Evolutionary conservation across 2,888 invertebrate genomes (phyloP).

Genomic region (Clunio marinus): DNA sequence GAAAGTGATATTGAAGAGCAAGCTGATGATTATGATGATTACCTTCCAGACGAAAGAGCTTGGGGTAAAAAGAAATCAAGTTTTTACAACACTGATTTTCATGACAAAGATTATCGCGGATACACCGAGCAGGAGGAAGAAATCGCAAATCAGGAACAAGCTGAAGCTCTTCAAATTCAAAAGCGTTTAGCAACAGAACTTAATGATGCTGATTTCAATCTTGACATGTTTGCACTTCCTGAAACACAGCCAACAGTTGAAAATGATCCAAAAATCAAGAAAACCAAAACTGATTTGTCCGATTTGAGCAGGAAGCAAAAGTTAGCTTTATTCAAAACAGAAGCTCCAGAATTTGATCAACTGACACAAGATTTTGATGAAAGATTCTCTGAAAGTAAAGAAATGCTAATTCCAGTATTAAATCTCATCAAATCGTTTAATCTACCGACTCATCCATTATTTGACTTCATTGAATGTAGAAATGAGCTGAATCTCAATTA

Average conservation of each 20-base stretch:
- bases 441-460: conserved; percentile 61
- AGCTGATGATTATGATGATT: conserved; percentile 60
- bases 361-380: conserved; percentile 75
- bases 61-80: conserved; percentile 80
- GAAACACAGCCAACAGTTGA: conserved; percentile 49
- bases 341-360: conserved; percentile 80
- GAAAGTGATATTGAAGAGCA: conserved; percentile 76
- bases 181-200: conserved; percentile 70
- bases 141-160: conserved; percentile 73
- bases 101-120: conserved; percentile 79
- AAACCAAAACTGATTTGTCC: conserved; percentile 64
- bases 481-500: conserved; percentile 72
- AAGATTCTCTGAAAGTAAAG: conserved; percentile 62
- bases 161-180: conserved; percentile 78
- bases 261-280: conserved; percentile 25
- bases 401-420: conserved; percentile 64
- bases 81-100: conserved; percentile 84
- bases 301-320: conserved; percentile 73
- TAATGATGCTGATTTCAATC: conserved; percentile 70
- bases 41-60: conserved; percentile 73
- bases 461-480: conserved; percentile 67
- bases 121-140: conserved; percentile 61
- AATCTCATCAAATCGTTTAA: conserved; percentile 59
- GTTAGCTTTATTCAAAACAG: conserved; percentile 70
- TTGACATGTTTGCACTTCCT: conserved; percentile 55